These are phyloP conservation scores for Parauchenoglanis ngamensis DNA, from an alignment of 2,797 vertebrate genomes.

Conservation along the genomic window DNA sequence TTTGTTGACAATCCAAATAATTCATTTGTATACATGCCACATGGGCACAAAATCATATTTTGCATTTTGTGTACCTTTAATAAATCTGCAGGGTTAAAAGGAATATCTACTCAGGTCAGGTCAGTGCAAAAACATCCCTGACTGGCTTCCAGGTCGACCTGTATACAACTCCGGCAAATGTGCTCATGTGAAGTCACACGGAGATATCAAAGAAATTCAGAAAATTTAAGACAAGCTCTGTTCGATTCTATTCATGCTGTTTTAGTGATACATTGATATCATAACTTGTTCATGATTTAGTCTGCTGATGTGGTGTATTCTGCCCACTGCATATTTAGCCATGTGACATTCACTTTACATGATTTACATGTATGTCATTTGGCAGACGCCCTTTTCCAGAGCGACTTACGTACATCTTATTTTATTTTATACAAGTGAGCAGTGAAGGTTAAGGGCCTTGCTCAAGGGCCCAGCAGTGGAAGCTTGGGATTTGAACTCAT, in stretches of 20 bases:
- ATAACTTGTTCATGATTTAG: neutral
- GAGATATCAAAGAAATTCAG: neutral
- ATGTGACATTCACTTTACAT: neutral
- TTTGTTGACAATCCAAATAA: neutral
- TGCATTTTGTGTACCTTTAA: no score
- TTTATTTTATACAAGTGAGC: no score
- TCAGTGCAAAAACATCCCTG: neutral
- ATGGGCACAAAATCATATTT: no score
- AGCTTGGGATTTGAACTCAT: no score
- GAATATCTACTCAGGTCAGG: neutral
- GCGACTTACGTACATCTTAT: no score
- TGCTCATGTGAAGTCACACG: neutral
- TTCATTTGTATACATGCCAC: neutral
- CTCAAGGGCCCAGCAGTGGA: no score
- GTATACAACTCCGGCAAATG: neutral
- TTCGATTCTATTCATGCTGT: neutral
- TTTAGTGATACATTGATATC: neutral
- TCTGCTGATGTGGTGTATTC: neutral
- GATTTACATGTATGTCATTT: no score
- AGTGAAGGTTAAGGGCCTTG: no score
- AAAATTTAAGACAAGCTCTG: neutral
- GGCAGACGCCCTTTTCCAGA: no score
- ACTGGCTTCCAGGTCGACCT: neutral
- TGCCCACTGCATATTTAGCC: neutral
- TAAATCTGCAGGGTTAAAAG: neutral